Evolutionary conservation across 2,888 invertebrate genomes (phyloP).

Genomic region (Brachyopa scutellaris): DNA sequence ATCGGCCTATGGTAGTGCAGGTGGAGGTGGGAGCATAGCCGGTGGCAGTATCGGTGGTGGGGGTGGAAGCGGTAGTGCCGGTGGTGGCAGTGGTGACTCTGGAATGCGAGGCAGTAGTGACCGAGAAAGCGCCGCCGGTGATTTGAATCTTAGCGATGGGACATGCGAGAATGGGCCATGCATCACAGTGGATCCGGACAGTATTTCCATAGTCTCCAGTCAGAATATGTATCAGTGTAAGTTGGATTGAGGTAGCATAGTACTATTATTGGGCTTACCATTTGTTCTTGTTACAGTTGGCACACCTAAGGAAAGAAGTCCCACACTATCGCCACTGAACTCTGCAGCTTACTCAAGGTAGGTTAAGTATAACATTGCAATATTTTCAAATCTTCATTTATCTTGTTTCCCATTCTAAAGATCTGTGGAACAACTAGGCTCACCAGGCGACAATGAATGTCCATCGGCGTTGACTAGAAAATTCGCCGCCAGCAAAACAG

Average conservation of each 20-base stretch:
- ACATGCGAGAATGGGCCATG: constrained; percentile 82
- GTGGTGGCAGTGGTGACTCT: constrained; percentile 85
- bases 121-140: constrained; percentile 89
- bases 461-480: constrained; percentile 83
- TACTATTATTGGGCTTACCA: neutral
- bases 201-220: constrained; percentile 82
- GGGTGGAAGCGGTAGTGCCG: constrained; percentile 83
- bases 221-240: constrained; percentile 82
- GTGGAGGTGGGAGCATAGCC: constrained; percentile 83
- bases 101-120: constrained; percentile 91
- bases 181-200: constrained; percentile 82
- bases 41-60: constrained; percentile 84
- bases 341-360: constrained; percentile 88
- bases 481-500: constrained; percentile 80
- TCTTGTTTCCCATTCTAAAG: too few species aligned
- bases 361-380: too few species aligned
- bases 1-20: constrained; percentile 77
- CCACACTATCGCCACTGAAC: constrained; percentile 91
- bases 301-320: constrained; percentile 92
- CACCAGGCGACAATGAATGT: constrained; percentile 88
- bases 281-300: constrained; percentile 84
- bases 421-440: constrained; percentile 89
- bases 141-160: constrained; percentile 89
- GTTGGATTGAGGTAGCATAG: constrained; percentile 55
- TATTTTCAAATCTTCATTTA: too few species aligned